These are phyloP conservation scores for Heliconius hermathena DNA, from an alignment of 1,140 invertebrate species.

Conservation along the genomic window DNA sequence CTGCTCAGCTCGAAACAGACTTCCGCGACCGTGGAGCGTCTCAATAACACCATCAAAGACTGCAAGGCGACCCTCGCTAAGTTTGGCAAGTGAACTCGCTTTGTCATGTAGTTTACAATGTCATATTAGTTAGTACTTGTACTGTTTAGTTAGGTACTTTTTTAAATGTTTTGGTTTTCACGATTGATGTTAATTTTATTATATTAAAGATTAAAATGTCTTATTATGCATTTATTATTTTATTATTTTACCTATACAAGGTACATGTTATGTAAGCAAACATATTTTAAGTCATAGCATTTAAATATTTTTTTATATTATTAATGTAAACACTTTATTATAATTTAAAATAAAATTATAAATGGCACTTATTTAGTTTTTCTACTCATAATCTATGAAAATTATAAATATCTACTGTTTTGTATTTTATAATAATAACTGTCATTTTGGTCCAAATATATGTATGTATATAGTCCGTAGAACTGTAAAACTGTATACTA, in stretches of 20 bases:
- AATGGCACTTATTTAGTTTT: neutral
- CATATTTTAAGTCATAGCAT: neutral
- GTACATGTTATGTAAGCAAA: neutral
- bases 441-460: neutral
- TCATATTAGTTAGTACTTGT: neutral
- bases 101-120: too few relatives aligned
- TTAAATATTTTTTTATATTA: neutral
- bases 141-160: neutral
- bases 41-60: slow-evolving; percentile 87
- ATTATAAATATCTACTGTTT: neutral
- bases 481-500: neutral
- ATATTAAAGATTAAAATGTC: neutral
- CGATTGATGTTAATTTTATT: neutral
- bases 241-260: neutral
- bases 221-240: neutral
- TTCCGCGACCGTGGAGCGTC: slow-evolving; percentile 88
- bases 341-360: neutral
- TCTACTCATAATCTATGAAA: neutral
- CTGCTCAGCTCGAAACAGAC: slow-evolving; percentile 85
- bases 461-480: neutral
- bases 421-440: neutral
- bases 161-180: neutral
- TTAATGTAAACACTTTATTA: neutral
- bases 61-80: slow-evolving; percentile 83
- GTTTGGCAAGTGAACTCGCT: slow-evolving; percentile 55